These are phyloP conservation scores for Heliconius ethilla DNA, from an alignment of 2,888 invertebrate species.

Conservation along the genomic window DNA sequence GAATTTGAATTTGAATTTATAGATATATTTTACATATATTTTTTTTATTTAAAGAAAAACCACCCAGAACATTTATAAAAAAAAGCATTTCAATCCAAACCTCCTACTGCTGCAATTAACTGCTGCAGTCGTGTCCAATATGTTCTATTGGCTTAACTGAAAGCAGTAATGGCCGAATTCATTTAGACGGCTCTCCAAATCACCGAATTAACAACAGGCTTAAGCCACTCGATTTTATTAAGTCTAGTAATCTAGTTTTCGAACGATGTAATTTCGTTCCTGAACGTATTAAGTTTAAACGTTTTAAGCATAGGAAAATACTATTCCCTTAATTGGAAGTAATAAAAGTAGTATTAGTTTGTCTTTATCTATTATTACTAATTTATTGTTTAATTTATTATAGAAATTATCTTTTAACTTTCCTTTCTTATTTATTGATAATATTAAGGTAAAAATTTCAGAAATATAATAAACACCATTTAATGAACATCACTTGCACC, in stretches of 20 bases:
- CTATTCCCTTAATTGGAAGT: neutral
- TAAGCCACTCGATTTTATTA: conserved; percentile 43
- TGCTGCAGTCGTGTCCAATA: conserved; percentile 5
- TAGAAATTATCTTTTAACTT: too few relatives aligned
- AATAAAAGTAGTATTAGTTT: neutral
- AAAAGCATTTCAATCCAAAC: neutral
- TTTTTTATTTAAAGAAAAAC: neutral
- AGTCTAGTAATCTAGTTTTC: conserved; percentile 42
- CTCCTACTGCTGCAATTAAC: conserved; percentile 12
- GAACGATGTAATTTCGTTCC: conserved; percentile 32
- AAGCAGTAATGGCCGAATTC: conserved; percentile 38
- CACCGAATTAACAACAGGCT: conserved; percentile 44
- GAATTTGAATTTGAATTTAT: too few relatives aligned
- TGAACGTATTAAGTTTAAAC: conserved; percentile 2
- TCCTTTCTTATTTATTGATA: too few relatives aligned
- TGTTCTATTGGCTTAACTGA: conserved; percentile 33
- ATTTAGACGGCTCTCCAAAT: conserved; percentile 42
- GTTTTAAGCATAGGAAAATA: neutral
- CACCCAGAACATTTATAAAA: neutral
- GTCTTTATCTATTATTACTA: neutral
- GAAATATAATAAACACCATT: too few relatives aligned
- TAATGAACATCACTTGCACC: too few relatives aligned
- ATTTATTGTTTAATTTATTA: neutral
- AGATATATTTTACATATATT: neutral
- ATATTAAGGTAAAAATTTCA: too few relatives aligned